Conservation (phyloP, 1,140 invertebrate genomes). For the Saxidomus purpurata region DNA sequence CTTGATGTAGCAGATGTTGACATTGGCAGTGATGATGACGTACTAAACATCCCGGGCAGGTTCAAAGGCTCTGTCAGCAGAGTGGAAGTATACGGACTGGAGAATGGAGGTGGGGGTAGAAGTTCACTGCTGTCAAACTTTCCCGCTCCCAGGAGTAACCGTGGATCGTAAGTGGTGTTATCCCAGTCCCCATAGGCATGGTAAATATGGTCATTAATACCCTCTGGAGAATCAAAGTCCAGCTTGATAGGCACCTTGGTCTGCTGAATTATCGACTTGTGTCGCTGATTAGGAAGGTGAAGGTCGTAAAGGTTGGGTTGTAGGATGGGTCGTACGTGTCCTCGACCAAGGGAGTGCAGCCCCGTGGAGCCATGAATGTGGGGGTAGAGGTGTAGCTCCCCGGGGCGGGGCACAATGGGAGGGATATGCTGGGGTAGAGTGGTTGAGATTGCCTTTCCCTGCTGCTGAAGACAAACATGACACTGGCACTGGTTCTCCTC, state of each 20-base stretch:
- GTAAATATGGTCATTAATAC: conserved; percentile 83
- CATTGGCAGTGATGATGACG: conserved; percentile 67
- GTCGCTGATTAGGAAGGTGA: conserved; percentile 75
- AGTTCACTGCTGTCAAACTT: conserved; percentile 81
- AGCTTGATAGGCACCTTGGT: conserved; percentile 79
- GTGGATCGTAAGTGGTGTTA: conserved; percentile 76
- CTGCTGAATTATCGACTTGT: conserved; percentile 74
- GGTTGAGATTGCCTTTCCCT: conserved; percentile 81
- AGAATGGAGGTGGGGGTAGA: conserved; percentile 77
- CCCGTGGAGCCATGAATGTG: conserved; percentile 85
- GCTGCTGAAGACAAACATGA: conserved; percentile 84
- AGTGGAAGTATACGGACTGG: conserved; percentile 69
- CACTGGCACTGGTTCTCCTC: conserved; percentile 84
- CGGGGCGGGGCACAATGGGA: conserved; percentile 77
- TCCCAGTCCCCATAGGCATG: conserved; percentile 85
- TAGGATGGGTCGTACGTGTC: conserved; percentile 75
- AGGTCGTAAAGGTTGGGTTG: conserved; percentile 84
- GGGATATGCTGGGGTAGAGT: conserved; percentile 81
- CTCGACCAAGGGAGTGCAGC: conserved; percentile 73
- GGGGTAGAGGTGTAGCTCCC: conserved; percentile 85
- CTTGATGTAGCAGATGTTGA: conserved; percentile 74
- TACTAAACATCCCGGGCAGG: conserved; percentile 72
- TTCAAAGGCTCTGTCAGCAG: conserved; percentile 76
- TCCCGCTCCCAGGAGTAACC: conserved; percentile 67
- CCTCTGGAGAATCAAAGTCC: conserved; percentile 80